Percentiles rank a stretch among this genome's conserved stretches.
Conservation (phyloP, 2,113 vertebrate genomes). For the Pavo muticus region DNA sequence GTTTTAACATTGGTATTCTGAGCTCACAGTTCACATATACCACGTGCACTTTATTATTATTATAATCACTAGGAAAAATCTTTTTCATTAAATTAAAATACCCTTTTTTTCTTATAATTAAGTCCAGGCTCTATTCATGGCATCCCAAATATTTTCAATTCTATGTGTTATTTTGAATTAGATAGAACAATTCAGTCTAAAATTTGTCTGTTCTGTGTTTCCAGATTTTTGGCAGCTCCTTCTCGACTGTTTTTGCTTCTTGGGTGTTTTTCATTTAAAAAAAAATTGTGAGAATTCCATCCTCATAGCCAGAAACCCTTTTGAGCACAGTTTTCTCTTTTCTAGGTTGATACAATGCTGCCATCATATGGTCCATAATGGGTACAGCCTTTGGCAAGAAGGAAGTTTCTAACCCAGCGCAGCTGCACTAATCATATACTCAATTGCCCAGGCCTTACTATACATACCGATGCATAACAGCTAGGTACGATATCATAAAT, state of each 20-base stretch:
- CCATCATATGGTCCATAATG: slow-evolving; percentile 55
- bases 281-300: neutral
- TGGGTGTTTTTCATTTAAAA: neutral
- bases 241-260: neutral
- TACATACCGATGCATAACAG: rapidly evolving
- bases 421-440: neutral
- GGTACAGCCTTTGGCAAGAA: neutral
- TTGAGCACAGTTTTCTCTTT: neutral
- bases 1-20: neutral
- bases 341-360: slow-evolving; percentile 68
- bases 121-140: neutral
- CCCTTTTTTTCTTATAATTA: neutral
- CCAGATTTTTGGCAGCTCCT: neutral
- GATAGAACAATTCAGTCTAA: neutral
- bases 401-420: rapidly evolving
- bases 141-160: neutral
- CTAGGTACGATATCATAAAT: neutral
- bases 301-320: neutral
- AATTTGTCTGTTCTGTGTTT: neutral
- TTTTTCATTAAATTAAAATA: neutral
- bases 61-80: neutral
- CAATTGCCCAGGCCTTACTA: neutral
- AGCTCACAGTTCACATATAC: neutral
- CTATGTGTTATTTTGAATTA: neutral
- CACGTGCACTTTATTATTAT: neutral